Percentiles rank a stretch among this genome's conserved stretches.
These are phyloP conservation scores for Chloroceryle aenea DNA, from an alignment of 2,113 vertebrate genomes.

Conservation along the genomic window DNA sequence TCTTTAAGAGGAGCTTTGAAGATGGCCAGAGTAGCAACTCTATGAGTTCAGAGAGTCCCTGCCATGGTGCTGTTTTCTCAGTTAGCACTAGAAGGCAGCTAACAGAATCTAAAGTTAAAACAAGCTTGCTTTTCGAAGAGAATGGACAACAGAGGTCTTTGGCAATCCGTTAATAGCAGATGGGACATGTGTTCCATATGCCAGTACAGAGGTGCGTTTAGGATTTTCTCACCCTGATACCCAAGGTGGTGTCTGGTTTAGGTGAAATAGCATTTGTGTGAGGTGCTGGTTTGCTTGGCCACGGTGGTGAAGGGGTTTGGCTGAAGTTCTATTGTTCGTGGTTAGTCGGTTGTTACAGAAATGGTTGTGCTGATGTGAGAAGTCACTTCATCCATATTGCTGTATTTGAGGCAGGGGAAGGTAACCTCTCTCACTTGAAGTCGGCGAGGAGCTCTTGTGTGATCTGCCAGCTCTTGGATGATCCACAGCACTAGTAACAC, in stretches of 20 bases:
- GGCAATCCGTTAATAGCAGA: background rate
- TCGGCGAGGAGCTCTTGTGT: background rate
- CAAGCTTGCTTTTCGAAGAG: background rate
- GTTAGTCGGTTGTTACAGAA: background rate
- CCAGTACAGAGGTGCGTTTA: background rate
- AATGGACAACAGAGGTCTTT: background rate
- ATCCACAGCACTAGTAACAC: background rate
- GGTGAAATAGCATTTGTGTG: background rate
- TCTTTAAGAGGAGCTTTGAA: background rate
- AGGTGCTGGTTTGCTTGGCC: background rate
- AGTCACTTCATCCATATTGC: background rate
- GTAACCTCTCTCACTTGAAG: background rate
- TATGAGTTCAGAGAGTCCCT: background rate
- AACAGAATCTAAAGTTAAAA: background rate
- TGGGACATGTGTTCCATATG: background rate
- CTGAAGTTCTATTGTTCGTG: background rate
- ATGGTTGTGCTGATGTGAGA: background rate
- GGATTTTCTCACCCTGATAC: background rate
- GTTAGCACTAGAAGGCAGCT: background rate
- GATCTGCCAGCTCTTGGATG: background rate
- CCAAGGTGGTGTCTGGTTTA: background rate
- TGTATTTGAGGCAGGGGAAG: background rate
- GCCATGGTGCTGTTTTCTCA: background rate
- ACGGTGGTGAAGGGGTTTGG: background rate
- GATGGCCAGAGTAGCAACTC: background rate